Base-by-base conservation (phyloP, 2,888 invertebrate species). In the Mactromeris polynyma region DNA sequence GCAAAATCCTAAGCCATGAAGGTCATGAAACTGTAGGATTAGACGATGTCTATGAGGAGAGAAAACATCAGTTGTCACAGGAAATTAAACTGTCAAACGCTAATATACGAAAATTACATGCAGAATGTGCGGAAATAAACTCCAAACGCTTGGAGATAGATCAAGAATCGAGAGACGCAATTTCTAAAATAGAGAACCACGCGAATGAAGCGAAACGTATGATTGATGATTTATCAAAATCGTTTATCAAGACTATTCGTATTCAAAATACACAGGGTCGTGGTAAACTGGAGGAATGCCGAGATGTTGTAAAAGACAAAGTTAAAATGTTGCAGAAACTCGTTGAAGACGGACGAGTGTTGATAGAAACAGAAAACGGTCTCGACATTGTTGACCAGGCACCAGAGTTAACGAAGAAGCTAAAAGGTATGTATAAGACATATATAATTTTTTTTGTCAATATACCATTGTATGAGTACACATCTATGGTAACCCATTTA, bases 141-240 rank as follows among this genome's bases (percentile, higher is more conserved):
- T 92, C 92, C 0, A 92, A 89, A 78, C 80, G 89, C 2, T 79
- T 92, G 17, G 92, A 92, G 51, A 89, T 92, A 33, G 92, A 92
- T 82, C 87, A 90, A 82, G 92, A 92, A 79, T 85, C 92, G 4
- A 83, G 90, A 82, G 88, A 90, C 19, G 88, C 88, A 0, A 81
- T 89, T 26, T 69, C 88, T 26, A 26, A 81, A 40, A 90, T 92
- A 36, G 90, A 90, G 42, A 89, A 89, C 42, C 92, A 92, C 17
- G 92, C 88, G 9, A 89, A 85, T 79, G 81, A 90, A 81, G 85
- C 87, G 7, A 92, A 92, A 81, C 84, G 86, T 42, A 89, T 89
- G 73, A 81, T 92, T n/a, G 89, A 92, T 51, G 92, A 92, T 19
- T 17, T 89, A 38, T 84, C 90, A 21, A 88, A 89, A 51, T 77